Evolutionary conservation across 2,888 invertebrate species (phyloP).

Genomic region (Hyalella azteca): DNA sequence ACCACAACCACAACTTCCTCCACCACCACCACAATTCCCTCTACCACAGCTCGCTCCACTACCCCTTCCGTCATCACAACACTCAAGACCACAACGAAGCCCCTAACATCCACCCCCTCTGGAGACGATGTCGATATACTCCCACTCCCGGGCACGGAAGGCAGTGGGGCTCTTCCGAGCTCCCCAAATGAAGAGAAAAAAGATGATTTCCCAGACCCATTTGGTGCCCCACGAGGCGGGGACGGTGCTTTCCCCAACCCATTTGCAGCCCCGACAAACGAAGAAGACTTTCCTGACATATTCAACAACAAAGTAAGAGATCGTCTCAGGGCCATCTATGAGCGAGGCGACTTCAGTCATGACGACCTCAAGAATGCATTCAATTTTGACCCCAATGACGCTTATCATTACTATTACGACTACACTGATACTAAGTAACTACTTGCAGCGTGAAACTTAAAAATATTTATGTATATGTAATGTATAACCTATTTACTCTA

Average conservation of each 20-base stretch:
- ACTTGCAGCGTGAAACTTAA: too few relatives aligned
- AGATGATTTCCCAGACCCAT: background rate
- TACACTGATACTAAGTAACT: constrained; percentile 33
- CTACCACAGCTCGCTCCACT: background rate
- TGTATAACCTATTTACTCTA: too few relatives aligned
- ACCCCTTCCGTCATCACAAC: background rate
- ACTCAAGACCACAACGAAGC: background rate
- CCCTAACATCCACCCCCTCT: background rate
- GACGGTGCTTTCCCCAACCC: constrained; percentile 6
- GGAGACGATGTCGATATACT: background rate
- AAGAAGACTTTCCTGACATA: constrained; percentile 48
- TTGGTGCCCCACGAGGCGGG: background rate
- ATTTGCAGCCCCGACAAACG: background rate
- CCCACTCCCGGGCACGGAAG: background rate
- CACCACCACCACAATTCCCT: background rate
- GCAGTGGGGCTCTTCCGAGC: constrained; percentile 39
- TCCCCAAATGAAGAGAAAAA: too few relatives aligned
- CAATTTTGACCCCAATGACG: constrained; percentile 51
- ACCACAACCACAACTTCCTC: background rate
- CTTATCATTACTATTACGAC: constrained; percentile 41
- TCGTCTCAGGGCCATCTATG: constrained; percentile 46
- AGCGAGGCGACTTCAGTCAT: constrained; percentile 51
- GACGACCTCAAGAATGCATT: constrained; percentile 43
- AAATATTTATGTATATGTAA: too few relatives aligned
- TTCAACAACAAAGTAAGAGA: constrained; percentile 44